These are phyloP conservation scores for Elysia crispata DNA, from an alignment of 2,888 invertebrate species.

Conservation along the genomic window DNA sequence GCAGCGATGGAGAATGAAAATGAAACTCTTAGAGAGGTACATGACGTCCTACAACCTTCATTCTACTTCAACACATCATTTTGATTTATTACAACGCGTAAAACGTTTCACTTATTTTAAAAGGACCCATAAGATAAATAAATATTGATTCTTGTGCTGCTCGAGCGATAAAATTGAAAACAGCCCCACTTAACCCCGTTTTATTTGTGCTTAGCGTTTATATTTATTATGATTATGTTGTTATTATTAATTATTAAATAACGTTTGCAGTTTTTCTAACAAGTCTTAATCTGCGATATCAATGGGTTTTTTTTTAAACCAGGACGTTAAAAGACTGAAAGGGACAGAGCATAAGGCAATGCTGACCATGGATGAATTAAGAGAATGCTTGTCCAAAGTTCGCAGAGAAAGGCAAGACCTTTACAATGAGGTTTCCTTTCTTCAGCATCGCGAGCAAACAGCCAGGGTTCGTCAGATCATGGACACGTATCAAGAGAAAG, in stretches of 20 bases:
- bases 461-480: constrained; percentile 61
- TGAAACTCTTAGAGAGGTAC: constrained; percentile 62
- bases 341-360: constrained; percentile 65
- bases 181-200: too few species aligned
- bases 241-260: too few species aligned
- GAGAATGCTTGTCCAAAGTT: constrained; percentile 63
- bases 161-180: too few species aligned
- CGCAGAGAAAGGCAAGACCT: constrained; percentile 64
- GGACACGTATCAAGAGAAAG: constrained; percentile 63
- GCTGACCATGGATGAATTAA: constrained; percentile 64
- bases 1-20: constrained; percentile 58
- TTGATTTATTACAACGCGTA: too few species aligned
- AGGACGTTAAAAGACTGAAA: constrained; percentile 66
- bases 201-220: too few species aligned
- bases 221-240: too few species aligned
- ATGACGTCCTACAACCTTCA: constrained; percentile 5
- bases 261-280: too few species aligned
- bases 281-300: too few species aligned
- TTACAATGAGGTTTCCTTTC: constrained; percentile 56
- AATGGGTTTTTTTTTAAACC: constrained; percentile 1
- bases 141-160: too few species aligned
- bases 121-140: too few species aligned
- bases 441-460: constrained; percentile 59
- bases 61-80: too few species aligned
- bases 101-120: too few species aligned